Evolutionary conservation across 2,888 invertebrate genomes (phyloP).

Genomic region (Drosophila histrio): DNA sequence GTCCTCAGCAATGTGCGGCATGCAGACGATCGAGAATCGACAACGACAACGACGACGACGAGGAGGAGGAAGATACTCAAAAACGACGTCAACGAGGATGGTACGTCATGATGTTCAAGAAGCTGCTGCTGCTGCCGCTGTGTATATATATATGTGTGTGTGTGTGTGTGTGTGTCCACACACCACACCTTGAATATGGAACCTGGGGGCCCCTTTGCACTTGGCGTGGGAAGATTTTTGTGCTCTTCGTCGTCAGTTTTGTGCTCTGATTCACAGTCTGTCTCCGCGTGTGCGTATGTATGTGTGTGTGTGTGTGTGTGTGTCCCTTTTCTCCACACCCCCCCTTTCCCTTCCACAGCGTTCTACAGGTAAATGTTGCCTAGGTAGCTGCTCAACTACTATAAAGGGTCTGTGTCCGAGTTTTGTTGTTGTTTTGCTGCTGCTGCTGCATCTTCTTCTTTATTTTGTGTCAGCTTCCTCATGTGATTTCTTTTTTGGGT

Average conservation of each 20-base stretch:
- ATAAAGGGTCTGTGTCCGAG: conserved; percentile 47
- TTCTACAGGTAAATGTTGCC: conserved; percentile 36
- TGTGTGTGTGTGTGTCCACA: conserved; percentile 42
- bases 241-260: conserved; percentile 42
- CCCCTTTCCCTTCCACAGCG: neutral
- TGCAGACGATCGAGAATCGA: conserved; percentile 56
- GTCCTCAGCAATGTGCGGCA: conserved; percentile 73
- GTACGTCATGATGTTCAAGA: conserved; percentile 64
- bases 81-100: conserved; percentile 48
- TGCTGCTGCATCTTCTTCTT: conserved; percentile 23
- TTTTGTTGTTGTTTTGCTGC: conserved; percentile 30
- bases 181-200: conserved; percentile 69
- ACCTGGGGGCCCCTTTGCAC: conserved; percentile 65
- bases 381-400: conserved; percentile 55
- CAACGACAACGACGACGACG: neutral
- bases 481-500: conserved; percentile 39
- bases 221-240: conserved; percentile 84
- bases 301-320: neutral
- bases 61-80: conserved; percentile 42
- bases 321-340: neutral
- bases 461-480: conserved; percentile 28
- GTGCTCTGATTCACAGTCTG: conserved; percentile 74
- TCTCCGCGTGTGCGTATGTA: conserved; percentile 5
- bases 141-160: conserved; percentile 15
- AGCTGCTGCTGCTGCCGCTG: conserved; percentile 39